phyloP scores from a whole-genome alignment of 2,113 vertebrate genomes.

The Atrichornis clamosus region DNA sequence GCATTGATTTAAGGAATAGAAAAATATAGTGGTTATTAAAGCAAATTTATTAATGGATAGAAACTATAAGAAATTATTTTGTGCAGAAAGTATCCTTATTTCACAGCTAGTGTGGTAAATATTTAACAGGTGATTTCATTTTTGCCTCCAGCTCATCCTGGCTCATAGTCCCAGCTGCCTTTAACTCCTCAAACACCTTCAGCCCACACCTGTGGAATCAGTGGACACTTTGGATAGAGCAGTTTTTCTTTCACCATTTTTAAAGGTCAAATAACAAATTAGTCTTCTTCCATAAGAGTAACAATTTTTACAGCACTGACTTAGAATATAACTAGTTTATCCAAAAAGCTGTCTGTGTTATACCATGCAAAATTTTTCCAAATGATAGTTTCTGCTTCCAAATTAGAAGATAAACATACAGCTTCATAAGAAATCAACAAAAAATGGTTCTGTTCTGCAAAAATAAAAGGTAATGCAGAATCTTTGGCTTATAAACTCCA shows the following conservation, averaged over 20 bases:
- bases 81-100: neutral
- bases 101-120: neutral
- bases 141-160: neutral
- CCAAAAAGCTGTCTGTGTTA: neutral
- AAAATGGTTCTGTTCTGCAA: neutral
- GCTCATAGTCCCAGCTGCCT: neutral
- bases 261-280: neutral
- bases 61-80: neutral
- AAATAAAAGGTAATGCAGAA: neutral
- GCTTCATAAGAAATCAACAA: neutral
- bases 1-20: neutral
- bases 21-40: neutral
- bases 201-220: neutral
- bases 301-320: neutral
- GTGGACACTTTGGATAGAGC: neutral
- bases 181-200: neutral
- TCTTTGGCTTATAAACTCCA: neutral
- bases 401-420: neutral
- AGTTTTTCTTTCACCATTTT: neutral
- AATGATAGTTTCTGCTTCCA: neutral
- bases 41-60: neutral
- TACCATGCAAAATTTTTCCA: neutral
- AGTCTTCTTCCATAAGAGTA: accelerated
- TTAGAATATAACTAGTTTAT: neutral
- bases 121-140: neutral